Base-by-base conservation (phyloP, 2,888 invertebrate genomes). In the Melanostoma mellinum region DNA sequence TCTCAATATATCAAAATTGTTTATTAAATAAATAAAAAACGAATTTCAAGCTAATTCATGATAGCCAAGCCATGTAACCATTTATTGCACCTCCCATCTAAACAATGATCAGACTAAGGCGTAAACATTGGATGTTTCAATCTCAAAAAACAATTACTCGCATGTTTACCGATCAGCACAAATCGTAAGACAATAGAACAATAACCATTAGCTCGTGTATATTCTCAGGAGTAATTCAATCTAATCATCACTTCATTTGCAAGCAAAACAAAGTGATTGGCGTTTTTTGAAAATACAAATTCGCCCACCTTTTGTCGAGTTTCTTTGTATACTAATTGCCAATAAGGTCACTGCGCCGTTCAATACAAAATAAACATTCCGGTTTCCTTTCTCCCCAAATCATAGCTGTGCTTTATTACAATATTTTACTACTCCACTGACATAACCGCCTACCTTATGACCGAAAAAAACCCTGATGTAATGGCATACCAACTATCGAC, bases 401-500 rank as follows among this genome's bases (percentile, higher is more conserved):
- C 6, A 38, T 4, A 36, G 9, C 5, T 61, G 9, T 20, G 33
- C 36, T 63, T 44, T 68, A 33, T 52, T 69, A 3, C 44, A 76
- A 71, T 30, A 60, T 60, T 42, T 48, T 55, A 42, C 76, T 65
- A 60, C 71, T 65, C 10, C 4, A 36, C 75, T 65, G 75, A 80
- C 71, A 75, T 80, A 76, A 81, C 71, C 63, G 65, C 50, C 74
- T 74, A 63, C 68, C 61, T 68, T 80, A 20, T 69, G 61, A 58
- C 56, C 63, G 53, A 80, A 60, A 36, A 44, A 30, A 9, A 38
- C 3, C 9, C 71, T 76, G 75, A 80, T 65, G 80, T 80, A 75
- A 80, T 65, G 36, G 36, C 69, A 60, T 69, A 75, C 46, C 32
- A 33, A 53, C 65, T n/a, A 40, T 53, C 35, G 6, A 52, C 6